Percentiles rank a stretch among this genome's conserved stretches.
Evolutionary conservation across 2,797 vertebrate genomes (phyloP).

Genomic region (Gadopsis marmoratus): DNA sequence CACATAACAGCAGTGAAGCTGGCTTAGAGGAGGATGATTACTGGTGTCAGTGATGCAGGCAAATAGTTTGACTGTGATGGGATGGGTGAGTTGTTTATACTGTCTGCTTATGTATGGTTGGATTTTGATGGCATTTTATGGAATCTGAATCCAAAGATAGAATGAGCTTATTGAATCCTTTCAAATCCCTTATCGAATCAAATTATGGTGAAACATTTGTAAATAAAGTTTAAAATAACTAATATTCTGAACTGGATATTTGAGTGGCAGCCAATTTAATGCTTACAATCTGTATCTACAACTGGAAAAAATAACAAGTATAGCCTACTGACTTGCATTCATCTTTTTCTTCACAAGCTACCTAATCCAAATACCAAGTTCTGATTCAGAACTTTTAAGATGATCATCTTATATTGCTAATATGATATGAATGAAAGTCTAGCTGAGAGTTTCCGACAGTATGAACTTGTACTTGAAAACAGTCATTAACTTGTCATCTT

Average conservation of each 20-base stretch:
- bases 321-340: neutral
- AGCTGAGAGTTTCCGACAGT: neutral
- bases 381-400: neutral
- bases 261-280: neutral
- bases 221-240: neutral
- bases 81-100: constrained; percentile 10
- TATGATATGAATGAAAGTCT: neutral
- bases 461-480: too few species aligned
- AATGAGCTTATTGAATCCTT: constrained; percentile 5
- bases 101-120: constrained; percentile 5
- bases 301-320: neutral
- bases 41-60: neutral
- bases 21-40: constrained; percentile 15
- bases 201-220: neutral
- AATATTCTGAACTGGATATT: neutral
- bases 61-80: constrained; percentile 24
- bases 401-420: neutral
- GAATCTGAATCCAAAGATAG: constrained; percentile 2
- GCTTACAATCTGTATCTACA: neutral
- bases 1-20: constrained; percentile 3
- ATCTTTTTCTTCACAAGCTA: neutral
- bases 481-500: neutral
- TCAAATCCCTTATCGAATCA: constrained; percentile 19
- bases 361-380: neutral
- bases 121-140: constrained; percentile 15